Conservation (phyloP, 92 coral and sea anemone genomes). For the Meandrina meandrites region DNA sequence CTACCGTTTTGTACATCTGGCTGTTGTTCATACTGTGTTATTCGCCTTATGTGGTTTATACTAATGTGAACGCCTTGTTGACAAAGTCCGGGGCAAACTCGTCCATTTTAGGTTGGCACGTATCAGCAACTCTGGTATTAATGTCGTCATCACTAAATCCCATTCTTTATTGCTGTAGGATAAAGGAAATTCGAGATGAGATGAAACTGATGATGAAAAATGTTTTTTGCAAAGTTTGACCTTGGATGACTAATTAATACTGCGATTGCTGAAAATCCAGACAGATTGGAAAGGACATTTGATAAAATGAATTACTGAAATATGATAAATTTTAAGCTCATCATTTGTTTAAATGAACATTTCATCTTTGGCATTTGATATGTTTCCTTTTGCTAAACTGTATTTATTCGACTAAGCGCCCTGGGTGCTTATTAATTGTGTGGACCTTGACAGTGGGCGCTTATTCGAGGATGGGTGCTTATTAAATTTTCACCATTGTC, state of each 20-base stretch:
- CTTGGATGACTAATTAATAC: background rate
- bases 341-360: no score
- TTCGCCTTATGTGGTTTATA: background rate
- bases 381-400: no score
- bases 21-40: background rate
- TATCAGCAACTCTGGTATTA: background rate
- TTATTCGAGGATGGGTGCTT: no score
- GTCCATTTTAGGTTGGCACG: background rate
- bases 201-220: background rate
- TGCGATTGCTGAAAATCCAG: background rate
- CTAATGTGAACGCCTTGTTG: background rate
- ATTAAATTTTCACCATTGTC: no score
- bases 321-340: no score
- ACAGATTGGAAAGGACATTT: no score
- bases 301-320: no score
- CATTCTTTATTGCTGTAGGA: background rate
- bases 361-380: no score
- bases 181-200: background rate
- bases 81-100: background rate
- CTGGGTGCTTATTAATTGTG: no score
- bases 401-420: no score
- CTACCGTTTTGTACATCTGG: background rate
- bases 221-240: background rate
- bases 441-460: no score
- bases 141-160: constrained; percentile 13